A percentile compares a stretch with the other conserved stretches of the same genome.
These are phyloP conservation scores for Calidris pygmaea DNA, from an alignment of 2,113 vertebrate genomes.

Conservation along the genomic window DNA sequence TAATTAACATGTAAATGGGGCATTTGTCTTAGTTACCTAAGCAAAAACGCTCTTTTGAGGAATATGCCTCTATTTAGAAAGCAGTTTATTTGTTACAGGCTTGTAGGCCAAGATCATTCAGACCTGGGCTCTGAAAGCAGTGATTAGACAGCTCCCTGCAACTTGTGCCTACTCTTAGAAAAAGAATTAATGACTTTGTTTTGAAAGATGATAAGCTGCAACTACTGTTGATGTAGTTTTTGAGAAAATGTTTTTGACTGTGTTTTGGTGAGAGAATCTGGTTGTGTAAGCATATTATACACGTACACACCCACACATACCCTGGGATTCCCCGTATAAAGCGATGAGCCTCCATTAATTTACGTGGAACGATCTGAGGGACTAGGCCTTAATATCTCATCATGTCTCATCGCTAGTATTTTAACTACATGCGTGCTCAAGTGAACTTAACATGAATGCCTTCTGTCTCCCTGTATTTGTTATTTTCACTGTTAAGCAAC, in stretches of 20 bases:
- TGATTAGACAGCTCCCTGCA: neutral
- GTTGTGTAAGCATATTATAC: neutral
- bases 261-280: neutral
- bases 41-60: slow-evolving; percentile 25
- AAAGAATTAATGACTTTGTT: neutral
- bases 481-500: neutral
- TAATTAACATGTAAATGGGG: slow-evolving; percentile 60
- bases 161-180: neutral
- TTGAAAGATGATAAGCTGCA: neutral
- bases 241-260: neutral
- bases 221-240: neutral
- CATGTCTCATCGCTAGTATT: neutral
- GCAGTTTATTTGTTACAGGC: neutral
- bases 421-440: neutral
- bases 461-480: neutral
- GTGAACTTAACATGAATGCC: neutral
- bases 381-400: neutral
- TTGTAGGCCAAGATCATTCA: neutral
- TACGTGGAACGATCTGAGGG: neutral
- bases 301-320: fast-evolving
- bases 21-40: slow-evolving; percentile 57
- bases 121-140: neutral
- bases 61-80: slow-evolving; percentile 14
- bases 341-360: neutral
- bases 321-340: neutral